Evolutionary conservation across 2,113 vertebrate species (phyloP), one percentile per base, ranked within the genome.

Genomic region (Chaetodon trifascialis): DNA sequence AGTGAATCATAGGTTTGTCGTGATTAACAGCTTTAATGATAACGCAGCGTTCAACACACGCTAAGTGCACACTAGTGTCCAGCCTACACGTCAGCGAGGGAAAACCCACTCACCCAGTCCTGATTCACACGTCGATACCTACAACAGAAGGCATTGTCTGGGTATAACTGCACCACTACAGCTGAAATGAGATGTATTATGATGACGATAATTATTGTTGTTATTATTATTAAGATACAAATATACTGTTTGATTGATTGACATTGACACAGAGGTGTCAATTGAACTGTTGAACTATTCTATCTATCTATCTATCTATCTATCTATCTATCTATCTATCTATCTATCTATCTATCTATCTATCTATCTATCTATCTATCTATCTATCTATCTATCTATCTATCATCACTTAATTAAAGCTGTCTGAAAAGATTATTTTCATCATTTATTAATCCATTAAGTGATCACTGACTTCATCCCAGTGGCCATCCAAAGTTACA

Each of bases 21-120:
- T 89, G 79, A 82, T 76, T 67, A 66, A 56, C 51, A 59, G 64
- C 49, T 79, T 34, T 59, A 34, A 68, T 69, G 21, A 74, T 54
- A 65, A 70, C 17, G 11, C 19, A 40, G 47, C 23, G 40, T 7
- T 54, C 12, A 34, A 19, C 36, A 47, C 59, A 51, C 19, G 2
- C 15, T 16, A 42, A 47, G 12, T n/a, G 19, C 49, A 76, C 70
- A 68, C 56, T 12, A 40, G 25, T 49, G 38, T 68, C 9, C 58
- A 44, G 34, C 79, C 80, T 25, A 84, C 83, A 65, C 68, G 7
- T 54, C 73, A 58, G 12, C 49, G 1, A 69, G 83, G 81, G 69
- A 82, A 80, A 69, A 87, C 75, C 81, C 82, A 91, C 81, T 76
- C 79, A 91, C 81, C 72, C 79, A 64, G 10, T 72, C 63, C 42